These are phyloP conservation scores for Hermaeophaga mercurialis DNA, from an alignment of 2,888 invertebrate genomes.

Conservation along the genomic window DNA sequence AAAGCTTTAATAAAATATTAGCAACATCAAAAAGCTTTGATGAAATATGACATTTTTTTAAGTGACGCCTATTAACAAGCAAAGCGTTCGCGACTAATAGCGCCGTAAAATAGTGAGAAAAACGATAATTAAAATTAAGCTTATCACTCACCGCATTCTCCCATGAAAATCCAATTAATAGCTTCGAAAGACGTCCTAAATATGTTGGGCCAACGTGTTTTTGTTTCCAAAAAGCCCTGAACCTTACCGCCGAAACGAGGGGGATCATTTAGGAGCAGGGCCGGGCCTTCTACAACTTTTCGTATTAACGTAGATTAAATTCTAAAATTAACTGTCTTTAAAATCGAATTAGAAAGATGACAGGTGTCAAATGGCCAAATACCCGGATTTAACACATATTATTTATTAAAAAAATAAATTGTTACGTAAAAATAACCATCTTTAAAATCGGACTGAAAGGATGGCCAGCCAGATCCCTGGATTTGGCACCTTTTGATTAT, in stretches of 20 bases:
- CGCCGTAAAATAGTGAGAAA: conserved; percentile 19
- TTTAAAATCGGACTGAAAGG: too few relatives aligned
- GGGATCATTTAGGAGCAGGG: conserved; percentile 10
- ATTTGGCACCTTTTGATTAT: too few relatives aligned
- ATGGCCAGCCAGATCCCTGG: too few relatives aligned
- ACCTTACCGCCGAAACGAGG: conserved; percentile 9
- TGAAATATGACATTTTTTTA: conserved; percentile 16
- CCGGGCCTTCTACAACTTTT: neutral
- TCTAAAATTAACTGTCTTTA: too few relatives aligned
- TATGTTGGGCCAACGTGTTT: conserved; percentile 30
- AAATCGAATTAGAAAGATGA: too few relatives aligned
- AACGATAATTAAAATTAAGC: conserved; percentile 25
- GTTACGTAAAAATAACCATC: too few relatives aligned
- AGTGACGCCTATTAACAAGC: conserved; percentile 5
- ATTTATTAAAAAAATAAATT: too few relatives aligned
- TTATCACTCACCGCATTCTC: conserved; percentile 16
- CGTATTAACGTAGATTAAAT: too few relatives aligned
- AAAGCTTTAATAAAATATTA: neutral
- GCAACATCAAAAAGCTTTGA: neutral
- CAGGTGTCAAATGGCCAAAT: too few relatives aligned
- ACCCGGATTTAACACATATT: too few relatives aligned
- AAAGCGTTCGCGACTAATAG: conserved; percentile 8
- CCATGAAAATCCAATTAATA: conserved; percentile 31
- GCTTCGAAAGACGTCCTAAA: conserved; percentile 29
- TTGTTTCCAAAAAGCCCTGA: conserved; percentile 20